These are phyloP conservation scores for Bombycilla garrulus DNA, from an alignment of 2,113 vertebrate species.

Conservation along the genomic window DNA sequence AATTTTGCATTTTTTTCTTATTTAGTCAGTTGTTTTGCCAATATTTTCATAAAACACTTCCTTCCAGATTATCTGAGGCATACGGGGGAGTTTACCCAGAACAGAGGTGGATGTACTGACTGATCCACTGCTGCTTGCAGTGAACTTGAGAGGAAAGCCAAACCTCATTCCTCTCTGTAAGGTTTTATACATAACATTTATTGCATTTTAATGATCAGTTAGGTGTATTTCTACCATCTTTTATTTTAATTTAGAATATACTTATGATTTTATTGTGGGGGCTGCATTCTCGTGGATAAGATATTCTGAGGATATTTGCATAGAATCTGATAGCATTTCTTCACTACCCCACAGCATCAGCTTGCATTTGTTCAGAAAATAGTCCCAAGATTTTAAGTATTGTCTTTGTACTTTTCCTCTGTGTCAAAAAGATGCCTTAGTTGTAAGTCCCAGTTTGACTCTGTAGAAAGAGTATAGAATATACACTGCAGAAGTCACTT, in stretches of 20 bases:
- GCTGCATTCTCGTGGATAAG: background rate
- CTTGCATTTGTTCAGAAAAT: background rate
- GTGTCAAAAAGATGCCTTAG: background rate
- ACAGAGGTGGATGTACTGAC: background rate
- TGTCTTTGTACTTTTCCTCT: background rate
- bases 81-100: background rate
- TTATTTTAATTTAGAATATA: background rate
- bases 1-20: background rate
- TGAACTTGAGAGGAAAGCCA: background rate
- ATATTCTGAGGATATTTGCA: background rate
- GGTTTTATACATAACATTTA: background rate
- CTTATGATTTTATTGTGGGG: background rate
- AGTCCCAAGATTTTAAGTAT: background rate
- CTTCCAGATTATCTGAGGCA: background rate
- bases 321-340: background rate
- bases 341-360: background rate
- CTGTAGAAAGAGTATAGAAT: background rate
- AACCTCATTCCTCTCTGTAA: background rate
- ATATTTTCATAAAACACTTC: background rate
- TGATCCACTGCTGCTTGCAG: background rate
- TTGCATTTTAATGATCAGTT: background rate
- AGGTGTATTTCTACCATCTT: background rate
- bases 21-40: constrained; percentile 8
- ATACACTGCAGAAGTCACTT: background rate
- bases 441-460: background rate